These are phyloP conservation scores for Xanthorhoe spadicearia DNA, from an alignment of 2,888 invertebrate genomes.

Conservation along the genomic window DNA sequence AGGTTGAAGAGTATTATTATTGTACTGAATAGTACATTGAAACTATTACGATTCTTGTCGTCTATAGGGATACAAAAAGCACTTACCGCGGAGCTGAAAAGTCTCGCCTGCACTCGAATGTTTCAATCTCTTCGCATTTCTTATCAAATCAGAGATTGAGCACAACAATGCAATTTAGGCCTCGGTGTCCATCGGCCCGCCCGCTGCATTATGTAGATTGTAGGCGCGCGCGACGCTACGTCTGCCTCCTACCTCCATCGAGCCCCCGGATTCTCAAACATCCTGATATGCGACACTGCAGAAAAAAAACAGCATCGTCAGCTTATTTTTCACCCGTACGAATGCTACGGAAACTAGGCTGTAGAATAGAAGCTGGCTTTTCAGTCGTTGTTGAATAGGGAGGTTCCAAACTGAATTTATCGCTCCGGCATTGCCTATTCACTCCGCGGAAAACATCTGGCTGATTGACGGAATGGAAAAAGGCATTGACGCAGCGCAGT, in stretches of 20 bases:
- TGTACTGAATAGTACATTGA: neutral
- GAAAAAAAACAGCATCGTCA: neutral
- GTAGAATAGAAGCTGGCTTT: neutral
- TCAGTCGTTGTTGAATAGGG: constrained; percentile 23
- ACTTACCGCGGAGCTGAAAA: constrained; percentile 12
- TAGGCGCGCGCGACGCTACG: constrained; percentile 59
- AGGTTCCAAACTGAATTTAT: constrained; percentile 76
- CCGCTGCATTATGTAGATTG: constrained; percentile 80
- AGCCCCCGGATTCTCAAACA: constrained; percentile 29
- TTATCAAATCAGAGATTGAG: constrained; percentile 57
- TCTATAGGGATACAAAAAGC: constrained; percentile 1
- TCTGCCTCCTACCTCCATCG: constrained; percentile 51
- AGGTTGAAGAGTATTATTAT: too few relatives aligned
- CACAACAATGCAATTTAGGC: constrained; percentile 67
- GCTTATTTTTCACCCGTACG: neutral
- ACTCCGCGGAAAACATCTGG: constrained; percentile 76
- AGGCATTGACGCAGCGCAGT: constrained; percentile 23
- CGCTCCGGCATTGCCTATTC: constrained; percentile 80
- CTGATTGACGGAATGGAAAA: constrained; percentile 53
- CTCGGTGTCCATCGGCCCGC: constrained; percentile 54
- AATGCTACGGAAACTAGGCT: neutral
- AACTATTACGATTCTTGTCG: neutral
- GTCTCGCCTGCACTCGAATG: constrained; percentile 31
- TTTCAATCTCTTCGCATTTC: constrained; percentile 44
- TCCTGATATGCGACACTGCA: neutral